Evolutionary conservation across 2,888 invertebrate genomes (phyloP), one percentile per base, ranked within the genome.

Genomic region (Ectobius pallidus): DNA sequence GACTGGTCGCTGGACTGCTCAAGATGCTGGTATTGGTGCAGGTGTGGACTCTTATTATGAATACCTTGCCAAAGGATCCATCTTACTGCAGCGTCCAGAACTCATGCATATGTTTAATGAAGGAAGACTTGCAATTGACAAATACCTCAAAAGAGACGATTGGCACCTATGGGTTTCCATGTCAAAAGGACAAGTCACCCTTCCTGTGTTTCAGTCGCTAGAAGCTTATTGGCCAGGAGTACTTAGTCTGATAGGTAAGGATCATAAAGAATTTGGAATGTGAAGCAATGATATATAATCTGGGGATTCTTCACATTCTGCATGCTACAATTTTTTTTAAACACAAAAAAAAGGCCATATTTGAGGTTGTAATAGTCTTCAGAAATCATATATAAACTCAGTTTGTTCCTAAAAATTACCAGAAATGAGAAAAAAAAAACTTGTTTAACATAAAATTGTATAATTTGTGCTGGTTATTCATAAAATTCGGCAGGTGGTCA

Each of bases 161-260:
- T 99, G 99, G 99, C 97, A 97, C 81, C 90, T 99, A 79, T 99
- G 99, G 99, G 99, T 96, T 0, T 94, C 96, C n/a, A 99, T 99
- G 99, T 89, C 92, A 61, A 94, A 96, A 79, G 99, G 96, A 0
- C 94, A 95, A 80, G 94, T 99, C 6, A 97, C 98, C 0, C 84
- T 97, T 78, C 98, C 99, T 0, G 94, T 99, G n/a, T 99, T 99
- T 83, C 99, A 99, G 82, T 98, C 97, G 0, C 86, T 99, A 25
- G 99, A 99, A 84, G 95, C 99, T 0, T 99, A 95, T 82, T 99
- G 98, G 97, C 99, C 99, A 0, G 99, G 99, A 0, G 88, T 99
- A 32, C 86, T 99, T 71, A 93, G 92, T 78, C 86, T 95, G 20
- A 89, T 94, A 76, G 93, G 90, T 89, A 79, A 83, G 76, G 75